Evolutionary conservation across 2,113 vertebrate species (phyloP).

Genomic region (Corvus cornix): DNA sequence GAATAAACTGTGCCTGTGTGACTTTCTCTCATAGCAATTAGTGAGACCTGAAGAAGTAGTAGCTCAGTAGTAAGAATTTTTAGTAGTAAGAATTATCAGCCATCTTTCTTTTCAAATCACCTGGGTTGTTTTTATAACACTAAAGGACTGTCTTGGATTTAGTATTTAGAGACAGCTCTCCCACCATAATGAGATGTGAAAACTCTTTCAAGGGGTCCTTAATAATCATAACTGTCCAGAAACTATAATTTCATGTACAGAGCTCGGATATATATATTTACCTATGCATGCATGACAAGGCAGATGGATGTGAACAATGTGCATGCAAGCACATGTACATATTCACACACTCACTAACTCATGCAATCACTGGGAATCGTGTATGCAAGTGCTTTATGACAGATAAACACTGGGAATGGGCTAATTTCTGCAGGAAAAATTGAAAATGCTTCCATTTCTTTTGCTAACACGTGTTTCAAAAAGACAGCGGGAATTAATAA

Average conservation of each 20-base stretch:
- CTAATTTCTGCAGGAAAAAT: background rate
- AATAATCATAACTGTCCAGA: background rate
- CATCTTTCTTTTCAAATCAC: background rate
- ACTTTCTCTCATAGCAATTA: background rate
- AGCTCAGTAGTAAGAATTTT: background rate
- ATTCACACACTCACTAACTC: background rate
- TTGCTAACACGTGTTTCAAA: background rate
- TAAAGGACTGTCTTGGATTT: background rate
- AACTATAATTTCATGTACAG: background rate
- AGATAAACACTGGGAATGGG: background rate
- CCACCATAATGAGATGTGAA: background rate
- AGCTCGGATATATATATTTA: background rate
- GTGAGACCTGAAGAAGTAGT: background rate
- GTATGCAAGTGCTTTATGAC: background rate
- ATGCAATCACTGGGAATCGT: background rate
- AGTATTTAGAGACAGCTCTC: background rate
- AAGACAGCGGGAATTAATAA: background rate
- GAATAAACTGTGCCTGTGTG: background rate
- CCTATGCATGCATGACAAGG: background rate
- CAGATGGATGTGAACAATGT: background rate
- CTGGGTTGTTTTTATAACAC: accelerated
- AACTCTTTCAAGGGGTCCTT: background rate
- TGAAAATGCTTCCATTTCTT: background rate
- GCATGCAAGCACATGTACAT: background rate
- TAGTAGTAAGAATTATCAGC: background rate